Evolutionary conservation across 1,140 invertebrate species (phyloP), one percentile per base, ranked within the genome.

Genomic region (Dreissena polymorpha): DNA sequence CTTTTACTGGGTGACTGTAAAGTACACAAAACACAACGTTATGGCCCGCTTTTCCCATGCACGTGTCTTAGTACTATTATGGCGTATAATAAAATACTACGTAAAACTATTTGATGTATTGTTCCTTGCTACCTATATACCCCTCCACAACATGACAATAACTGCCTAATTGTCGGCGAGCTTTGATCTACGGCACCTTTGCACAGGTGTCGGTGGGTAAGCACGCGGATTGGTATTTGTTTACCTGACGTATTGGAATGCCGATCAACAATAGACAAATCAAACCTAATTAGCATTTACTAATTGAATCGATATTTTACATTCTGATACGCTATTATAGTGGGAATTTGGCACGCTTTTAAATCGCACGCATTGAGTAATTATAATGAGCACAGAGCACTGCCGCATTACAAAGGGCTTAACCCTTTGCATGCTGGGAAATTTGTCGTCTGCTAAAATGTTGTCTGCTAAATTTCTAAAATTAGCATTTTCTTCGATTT

Each of bases 81-180:
- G 39, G 39, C 21, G 57, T 60, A 60, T 60, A 18, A 60, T 60
- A 60, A 60, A 23, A 60, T 60, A 23, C 21, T 18, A 60, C 57
- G 21, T 12, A 60, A 60, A 60, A n/a, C 57, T 60, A n/a, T 60
- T 60, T 60, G 57, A 60, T 60, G 57, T 60, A 60, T 60, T 60
- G 57, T 60, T 23, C 21, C 57, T n/a, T 18, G 57, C 2, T 60
- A 60, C 16, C 57, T 23, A n/a, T 18, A 23, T 23, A 60, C 2
- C 57, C 21, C 16, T 18, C 21, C 21, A 12, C 21, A n/a, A 2
- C 21, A 10, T 23, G 57, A 60, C 57, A 60, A n/a, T n/a, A 60
- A 23, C 21, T n/a, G 21, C 57, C 16, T 60, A 23, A 60, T 23
- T 6, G 12, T 18, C 57, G 57, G 57, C 16, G 57, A 5, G 16